A percentile compares a stretch with the other conserved stretches of the same genome.
phyloP scores from a whole-genome alignment of 2,797 vertebrate genomes.

The Microhierax caerulescens region DNA sequence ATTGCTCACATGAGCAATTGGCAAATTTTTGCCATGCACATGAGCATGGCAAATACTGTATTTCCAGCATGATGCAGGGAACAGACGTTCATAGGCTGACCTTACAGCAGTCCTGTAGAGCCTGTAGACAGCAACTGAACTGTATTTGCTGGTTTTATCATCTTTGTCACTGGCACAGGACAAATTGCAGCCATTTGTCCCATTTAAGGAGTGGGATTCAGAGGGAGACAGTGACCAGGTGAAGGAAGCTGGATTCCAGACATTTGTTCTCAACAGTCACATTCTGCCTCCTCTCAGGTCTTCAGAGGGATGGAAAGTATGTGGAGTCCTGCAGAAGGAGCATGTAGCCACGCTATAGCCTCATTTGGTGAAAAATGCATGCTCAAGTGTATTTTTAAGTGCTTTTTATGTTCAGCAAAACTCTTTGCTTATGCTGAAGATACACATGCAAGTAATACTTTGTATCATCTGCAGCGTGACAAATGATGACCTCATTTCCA shows the following conservation, averaged over 20 bases:
- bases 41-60: background rate
- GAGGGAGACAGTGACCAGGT: background rate
- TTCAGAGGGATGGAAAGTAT: background rate
- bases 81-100: background rate
- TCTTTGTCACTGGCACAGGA: background rate
- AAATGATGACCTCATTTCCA: background rate
- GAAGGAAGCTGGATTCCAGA: background rate
- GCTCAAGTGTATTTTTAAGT: background rate
- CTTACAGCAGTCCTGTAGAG: background rate
- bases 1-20: background rate
- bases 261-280: background rate
- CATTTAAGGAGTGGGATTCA: background rate
- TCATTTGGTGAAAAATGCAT: background rate
- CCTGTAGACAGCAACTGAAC: background rate
- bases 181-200: background rate
- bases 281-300: background rate
- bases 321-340: background rate
- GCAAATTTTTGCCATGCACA: too few relatives aligned
- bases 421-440: background rate
- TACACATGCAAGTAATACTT: background rate
- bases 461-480: background rate
- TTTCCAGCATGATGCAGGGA: background rate
- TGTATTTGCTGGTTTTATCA: accelerated
- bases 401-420: background rate
- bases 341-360: background rate